phyloP scores from a whole-genome alignment of 2,113 vertebrate genomes.

The Sisor rabdophorus region DNA sequence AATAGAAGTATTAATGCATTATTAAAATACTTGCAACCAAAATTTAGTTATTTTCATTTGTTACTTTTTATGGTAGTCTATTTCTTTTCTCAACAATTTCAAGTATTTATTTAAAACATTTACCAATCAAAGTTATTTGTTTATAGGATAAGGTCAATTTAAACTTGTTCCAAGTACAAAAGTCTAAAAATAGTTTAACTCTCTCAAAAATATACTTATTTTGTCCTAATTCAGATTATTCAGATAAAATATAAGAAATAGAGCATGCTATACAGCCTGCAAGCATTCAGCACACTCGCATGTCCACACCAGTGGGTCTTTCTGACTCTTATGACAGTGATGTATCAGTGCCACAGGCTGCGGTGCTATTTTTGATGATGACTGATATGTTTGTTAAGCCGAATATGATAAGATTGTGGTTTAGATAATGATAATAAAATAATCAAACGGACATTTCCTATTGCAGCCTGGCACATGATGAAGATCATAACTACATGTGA shows the following conservation, averaged over 20 bases:
- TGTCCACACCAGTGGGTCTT: conserved; percentile 1
- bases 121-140: neutral
- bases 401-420: neutral
- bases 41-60: neutral
- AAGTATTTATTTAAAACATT: neutral
- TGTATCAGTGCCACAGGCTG: conserved; percentile 8
- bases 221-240: neutral
- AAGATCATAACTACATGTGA: neutral
- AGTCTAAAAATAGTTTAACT: neutral
- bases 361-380: conserved; percentile 12
- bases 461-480: neutral
- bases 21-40: neutral
- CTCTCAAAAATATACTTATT: neutral
- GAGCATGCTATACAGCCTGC: neutral
- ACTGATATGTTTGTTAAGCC: conserved; percentile 16
- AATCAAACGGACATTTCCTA: neutral
- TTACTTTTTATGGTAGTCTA: neutral
- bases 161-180: neutral
- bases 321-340: conserved; percentile 17
- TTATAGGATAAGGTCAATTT: neutral
- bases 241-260: neutral
- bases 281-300: neutral
- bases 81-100: neutral
- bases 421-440: neutral
- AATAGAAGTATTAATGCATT: neutral